Percentiles rank a stretch among this genome's conserved stretches.
phyloP scores from a whole-genome alignment of 1,140 invertebrate species.

The Drosophila bocki region DNA sequence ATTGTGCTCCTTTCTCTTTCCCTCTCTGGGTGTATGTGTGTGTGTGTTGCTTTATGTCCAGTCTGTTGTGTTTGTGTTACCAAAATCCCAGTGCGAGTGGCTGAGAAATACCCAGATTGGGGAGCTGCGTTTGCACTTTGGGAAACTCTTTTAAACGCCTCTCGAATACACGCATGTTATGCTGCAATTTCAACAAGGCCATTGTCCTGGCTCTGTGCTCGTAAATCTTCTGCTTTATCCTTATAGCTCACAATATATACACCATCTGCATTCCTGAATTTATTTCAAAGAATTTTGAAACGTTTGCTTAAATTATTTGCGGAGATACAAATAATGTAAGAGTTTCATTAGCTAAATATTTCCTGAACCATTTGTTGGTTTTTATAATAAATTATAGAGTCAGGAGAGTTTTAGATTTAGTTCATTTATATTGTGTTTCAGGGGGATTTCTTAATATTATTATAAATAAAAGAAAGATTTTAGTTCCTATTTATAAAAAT shows the following conservation, averaged over 20 bases:
- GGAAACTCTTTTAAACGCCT: constrained; percentile 63
- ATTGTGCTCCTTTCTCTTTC: constrained; percentile 23
- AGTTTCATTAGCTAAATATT: constrained; percentile 1
- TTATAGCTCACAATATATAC: constrained; percentile 13
- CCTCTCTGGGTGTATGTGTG: constrained; percentile 6
- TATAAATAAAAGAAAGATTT: not conserved
- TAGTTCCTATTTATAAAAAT: not conserved
- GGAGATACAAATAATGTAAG: not conserved
- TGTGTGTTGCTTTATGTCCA: constrained; percentile 69
- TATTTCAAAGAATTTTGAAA: constrained; percentile 13
- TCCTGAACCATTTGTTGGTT: not conserved
- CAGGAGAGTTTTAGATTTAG: not conserved
- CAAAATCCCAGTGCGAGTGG: constrained; percentile 53
- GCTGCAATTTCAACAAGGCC: constrained; percentile 27
- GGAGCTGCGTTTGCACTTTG: constrained; percentile 74
- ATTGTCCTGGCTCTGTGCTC: constrained; percentile 30
- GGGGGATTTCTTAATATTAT: too few species aligned
- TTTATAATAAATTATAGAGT: not conserved
- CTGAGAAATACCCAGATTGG: constrained; percentile 59
- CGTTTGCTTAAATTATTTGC: constrained; percentile 5
- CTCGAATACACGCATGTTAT: constrained; percentile 44
- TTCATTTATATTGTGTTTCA: not conserved
- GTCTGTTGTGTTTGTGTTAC: constrained; percentile 74
- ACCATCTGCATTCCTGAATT: constrained; percentile 16
- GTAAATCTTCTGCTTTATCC: constrained; percentile 24